Base-by-base conservation (phyloP, 1,140 invertebrate genomes). In the Cheumatopsyche charites region DNA sequence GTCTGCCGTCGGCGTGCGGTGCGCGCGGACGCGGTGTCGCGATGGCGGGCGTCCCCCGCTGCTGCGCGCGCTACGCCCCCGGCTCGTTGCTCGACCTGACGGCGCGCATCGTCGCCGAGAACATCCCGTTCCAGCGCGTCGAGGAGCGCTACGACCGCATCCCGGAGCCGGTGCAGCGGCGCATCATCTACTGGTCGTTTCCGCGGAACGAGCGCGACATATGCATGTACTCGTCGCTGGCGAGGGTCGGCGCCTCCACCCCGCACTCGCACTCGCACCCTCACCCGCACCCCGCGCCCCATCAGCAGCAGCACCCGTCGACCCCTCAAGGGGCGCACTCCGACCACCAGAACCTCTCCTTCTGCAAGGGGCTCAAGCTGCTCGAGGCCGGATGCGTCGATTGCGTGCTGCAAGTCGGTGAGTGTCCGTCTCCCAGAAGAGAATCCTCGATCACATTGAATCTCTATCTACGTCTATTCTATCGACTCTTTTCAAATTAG, bases 171-270 rank as follows among this genome's bases (percentile, higher is more conserved):
- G 93, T 95, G 78, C 93, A 94, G 82, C 87, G 91, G 71, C 87
- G 92, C 79, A 92, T 94, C 79, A 92, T 95, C 78, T 94, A 89
- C 85, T 94, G 92, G 92, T 93, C 92, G 67, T 94, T 94, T 82
- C 93, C 93, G 72, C 83, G 93, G 76, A 91, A 94, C 82, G 92
- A 94, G 82, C 85, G 89, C 77, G 92, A 94, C 84, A 94, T 94
- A 80, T 92, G 91, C 81, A 94, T 94, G 91, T 94, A 95, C 83
- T 93, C 91, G 68, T 94, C 92, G 75, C 87, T 94, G 81, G 88
- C 90, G 80, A 85, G 87, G 71, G 86, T 86, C 81, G 68, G 77
- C 61, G 17, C 42, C 47, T 65, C 61, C n/a, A n/a, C n/a, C n/a
- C n/a, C n/a, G n/a, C 49, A 17, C 49, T n/a, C 42, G 7, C 81